These are phyloP conservation scores for Trichonephila clavata DNA, from an alignment of 1,140 invertebrate species.

Conservation along the genomic window DNA sequence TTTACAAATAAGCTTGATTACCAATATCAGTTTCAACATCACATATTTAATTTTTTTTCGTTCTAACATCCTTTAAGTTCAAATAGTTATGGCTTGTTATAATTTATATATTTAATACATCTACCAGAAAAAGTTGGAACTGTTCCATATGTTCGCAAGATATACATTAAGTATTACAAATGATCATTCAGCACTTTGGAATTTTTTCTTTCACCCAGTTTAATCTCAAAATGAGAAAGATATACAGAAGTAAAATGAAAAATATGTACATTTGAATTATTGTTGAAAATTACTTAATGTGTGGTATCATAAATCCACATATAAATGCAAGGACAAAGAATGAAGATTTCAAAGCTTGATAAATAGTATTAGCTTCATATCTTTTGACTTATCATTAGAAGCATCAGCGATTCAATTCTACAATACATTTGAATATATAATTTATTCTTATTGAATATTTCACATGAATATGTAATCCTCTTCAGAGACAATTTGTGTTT, in stretches of 20 bases:
- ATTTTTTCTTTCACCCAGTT: background rate
- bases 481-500: too few species aligned
- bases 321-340: background rate
- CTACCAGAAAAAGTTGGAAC: background rate
- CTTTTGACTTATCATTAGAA: background rate
- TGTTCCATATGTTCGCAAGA: background rate
- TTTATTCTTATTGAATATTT: too few species aligned
- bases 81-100: background rate
- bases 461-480: too few species aligned
- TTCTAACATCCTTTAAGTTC: background rate
- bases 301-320: background rate
- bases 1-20: background rate
- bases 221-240: background rate
- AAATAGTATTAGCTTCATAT: background rate
- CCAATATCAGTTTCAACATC: background rate
- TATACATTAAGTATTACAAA: background rate
- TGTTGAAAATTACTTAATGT: background rate
- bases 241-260: constrained; percentile 4
- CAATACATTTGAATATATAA: too few species aligned
- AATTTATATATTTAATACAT: background rate
- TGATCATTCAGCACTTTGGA: background rate
- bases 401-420: background rate
- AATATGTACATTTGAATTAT: background rate
- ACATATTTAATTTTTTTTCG: background rate
- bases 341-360: background rate